A percentile compares a stretch with the other conserved stretches of the same genome.
Conservation (phyloP, 2,888 invertebrate species). For the Aethes cnicana region DNA sequence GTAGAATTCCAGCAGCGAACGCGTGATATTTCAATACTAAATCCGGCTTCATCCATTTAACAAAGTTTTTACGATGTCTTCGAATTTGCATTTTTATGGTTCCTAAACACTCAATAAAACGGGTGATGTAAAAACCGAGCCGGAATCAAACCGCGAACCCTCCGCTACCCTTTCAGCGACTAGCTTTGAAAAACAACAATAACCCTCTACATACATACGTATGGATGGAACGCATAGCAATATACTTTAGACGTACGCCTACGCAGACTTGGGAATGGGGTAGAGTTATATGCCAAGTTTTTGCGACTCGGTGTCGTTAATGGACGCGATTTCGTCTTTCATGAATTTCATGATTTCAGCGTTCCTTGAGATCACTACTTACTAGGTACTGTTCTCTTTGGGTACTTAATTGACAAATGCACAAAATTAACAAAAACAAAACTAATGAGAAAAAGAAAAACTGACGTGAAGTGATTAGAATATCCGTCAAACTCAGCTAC, state of each 20-base stretch:
- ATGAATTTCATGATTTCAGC: too few species aligned
- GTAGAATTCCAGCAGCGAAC: background rate
- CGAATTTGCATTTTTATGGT: constrained; percentile 75
- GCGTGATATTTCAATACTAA: background rate
- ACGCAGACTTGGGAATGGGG: constrained; percentile 46
- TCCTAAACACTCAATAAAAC: constrained; percentile 73
- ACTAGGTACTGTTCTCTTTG: too few species aligned
- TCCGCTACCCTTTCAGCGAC: constrained; percentile 63
- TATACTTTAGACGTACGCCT: constrained; percentile 69
- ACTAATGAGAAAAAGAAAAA: too few species aligned
- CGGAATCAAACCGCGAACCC: constrained; percentile 63
- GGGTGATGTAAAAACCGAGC: constrained; percentile 60
- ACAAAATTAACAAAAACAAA: too few species aligned
- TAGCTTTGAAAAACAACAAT: constrained; percentile 79
- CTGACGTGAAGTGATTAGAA: too few species aligned
- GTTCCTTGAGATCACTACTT: too few species aligned
- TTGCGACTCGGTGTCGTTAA: too few species aligned
- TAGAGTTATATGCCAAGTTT: constrained; percentile 40
- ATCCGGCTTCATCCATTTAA: constrained; percentile 40
- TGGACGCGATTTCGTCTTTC: too few species aligned
- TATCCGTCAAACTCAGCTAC: too few species aligned
- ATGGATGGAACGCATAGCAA: constrained; percentile 73
- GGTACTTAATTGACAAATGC: too few species aligned
- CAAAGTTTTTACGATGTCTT: constrained; percentile 35
- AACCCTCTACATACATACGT: constrained; percentile 65